Percentiles rank a stretch among this genome's conserved stretches.
phyloP scores from a whole-genome alignment of 1,140 invertebrate species.

The Colletes latitarsis region DNA sequence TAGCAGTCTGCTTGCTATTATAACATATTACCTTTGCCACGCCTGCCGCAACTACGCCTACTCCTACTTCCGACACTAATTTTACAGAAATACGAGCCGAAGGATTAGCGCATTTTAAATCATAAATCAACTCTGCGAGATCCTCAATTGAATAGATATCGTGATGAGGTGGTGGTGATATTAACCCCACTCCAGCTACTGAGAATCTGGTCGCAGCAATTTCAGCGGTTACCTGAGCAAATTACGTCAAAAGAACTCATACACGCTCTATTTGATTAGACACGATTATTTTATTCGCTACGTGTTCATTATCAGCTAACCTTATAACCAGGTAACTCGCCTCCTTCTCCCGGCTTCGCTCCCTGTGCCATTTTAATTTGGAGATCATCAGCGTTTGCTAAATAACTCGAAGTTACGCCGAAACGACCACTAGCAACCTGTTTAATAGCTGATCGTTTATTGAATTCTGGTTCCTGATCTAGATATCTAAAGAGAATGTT shows the following conservation, averaged over 20 bases:
- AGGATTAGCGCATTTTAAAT: slow-evolving; percentile 98
- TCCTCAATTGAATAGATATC: slow-evolving; percentile 99
- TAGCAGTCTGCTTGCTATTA: neutral
- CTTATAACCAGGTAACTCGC: slow-evolving; percentile 94
- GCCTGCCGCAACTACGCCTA: slow-evolving; percentile 98
- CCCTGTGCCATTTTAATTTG: slow-evolving; percentile 99
- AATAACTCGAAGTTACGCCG: slow-evolving; percentile 98
- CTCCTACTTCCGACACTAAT: slow-evolving; percentile 98
- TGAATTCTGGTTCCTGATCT: slow-evolving; percentile 89
- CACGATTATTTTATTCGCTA: no score
- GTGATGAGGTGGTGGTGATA: slow-evolving; percentile 99
- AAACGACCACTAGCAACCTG: slow-evolving; percentile 99
- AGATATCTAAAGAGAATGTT: slow-evolving; percentile 69
- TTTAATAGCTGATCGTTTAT: slow-evolving; percentile 91
- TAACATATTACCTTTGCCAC: slow-evolving; percentile 91
- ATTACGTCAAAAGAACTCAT: neutral
- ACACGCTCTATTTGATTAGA: neutral
- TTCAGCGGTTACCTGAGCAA: slow-evolving; percentile 91
- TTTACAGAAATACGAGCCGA: slow-evolving; percentile 98
- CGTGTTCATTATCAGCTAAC: slow-evolving; percentile 68
- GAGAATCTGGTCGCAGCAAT: slow-evolving; percentile 98
- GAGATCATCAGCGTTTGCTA: slow-evolving; percentile 97
- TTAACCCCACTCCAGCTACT: slow-evolving; percentile 97
- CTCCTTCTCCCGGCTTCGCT: slow-evolving; percentile 97
- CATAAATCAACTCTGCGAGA: slow-evolving; percentile 98